These are phyloP conservation scores for Panzeria rudis DNA, from an alignment of 2,888 invertebrate species.

Conservation along the genomic window DNA sequence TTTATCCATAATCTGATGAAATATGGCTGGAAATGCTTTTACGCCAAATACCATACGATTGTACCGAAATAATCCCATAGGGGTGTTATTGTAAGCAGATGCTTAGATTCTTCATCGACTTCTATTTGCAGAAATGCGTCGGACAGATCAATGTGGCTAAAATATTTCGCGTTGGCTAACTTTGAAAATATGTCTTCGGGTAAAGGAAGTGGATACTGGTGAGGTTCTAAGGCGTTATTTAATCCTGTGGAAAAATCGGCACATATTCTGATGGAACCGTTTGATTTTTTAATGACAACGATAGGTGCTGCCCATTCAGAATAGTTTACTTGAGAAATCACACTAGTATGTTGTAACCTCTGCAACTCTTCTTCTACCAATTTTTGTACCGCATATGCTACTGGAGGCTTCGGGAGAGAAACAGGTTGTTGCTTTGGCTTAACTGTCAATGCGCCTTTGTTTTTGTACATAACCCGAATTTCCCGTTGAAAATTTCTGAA, in stretches of 20 bases:
- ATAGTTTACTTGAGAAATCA: not conserved
- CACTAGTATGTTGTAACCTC: not conserved
- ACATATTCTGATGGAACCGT: conserved; percentile 69
- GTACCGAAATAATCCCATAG: no score
- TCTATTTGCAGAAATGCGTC: no score
- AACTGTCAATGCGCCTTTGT: conserved; percentile 1
- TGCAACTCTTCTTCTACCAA: conserved; percentile 40
- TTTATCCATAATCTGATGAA: no score
- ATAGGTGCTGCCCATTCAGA: conserved; percentile 17
- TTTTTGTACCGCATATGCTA: conserved; percentile 58
- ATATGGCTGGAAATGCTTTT: no score
- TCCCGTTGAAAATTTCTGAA: conserved; percentile 67
- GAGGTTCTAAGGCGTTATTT: conserved; percentile 62
- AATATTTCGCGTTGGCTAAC: conserved; percentile 24
- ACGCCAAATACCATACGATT: no score
- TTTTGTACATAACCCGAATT: conserved; percentile 68
- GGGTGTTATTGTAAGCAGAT: no score
- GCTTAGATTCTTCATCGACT: no score
- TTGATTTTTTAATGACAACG: conserved; percentile 64
- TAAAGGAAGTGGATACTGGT: conserved; percentile 7
- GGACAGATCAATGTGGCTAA: no score
- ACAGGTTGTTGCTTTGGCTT: conserved; percentile 36
- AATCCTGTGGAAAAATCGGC: conserved; percentile 73
- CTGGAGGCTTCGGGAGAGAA: conserved; percentile 70
- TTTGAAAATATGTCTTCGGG: conserved; percentile 68